Percentiles rank a stretch among this genome's conserved stretches.
Conservation (phyloP, 2,888 invertebrate genomes). For the Trimorus sp. region DNA sequence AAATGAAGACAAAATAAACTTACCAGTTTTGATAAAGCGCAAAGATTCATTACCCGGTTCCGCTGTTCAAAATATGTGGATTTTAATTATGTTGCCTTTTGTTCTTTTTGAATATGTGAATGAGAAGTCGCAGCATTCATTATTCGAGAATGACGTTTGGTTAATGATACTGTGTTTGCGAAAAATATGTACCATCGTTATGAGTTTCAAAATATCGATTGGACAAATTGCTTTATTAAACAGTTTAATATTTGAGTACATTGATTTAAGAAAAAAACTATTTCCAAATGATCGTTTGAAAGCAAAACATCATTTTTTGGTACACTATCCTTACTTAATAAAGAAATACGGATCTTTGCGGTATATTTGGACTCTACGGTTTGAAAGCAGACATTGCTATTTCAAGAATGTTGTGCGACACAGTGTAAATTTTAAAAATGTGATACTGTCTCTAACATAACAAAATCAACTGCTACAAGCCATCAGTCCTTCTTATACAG, state of each 20-base stretch:
- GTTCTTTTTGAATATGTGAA: constrained; percentile 7
- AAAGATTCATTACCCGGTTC: not conserved
- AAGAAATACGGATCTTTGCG: constrained; percentile 55
- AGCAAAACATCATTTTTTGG: constrained; percentile 63
- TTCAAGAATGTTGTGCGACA: constrained; percentile 60
- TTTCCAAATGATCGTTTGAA: constrained; percentile 47
- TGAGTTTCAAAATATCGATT: constrained; percentile 44
- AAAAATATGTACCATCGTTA: constrained; percentile 50
- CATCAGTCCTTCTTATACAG: not conserved
- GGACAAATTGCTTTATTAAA: constrained; percentile 37
- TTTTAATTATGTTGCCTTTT: not conserved
- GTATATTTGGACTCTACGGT: constrained; percentile 59
- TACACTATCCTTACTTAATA: constrained; percentile 58
- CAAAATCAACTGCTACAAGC: constrained; percentile 8
- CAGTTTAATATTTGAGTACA: constrained; percentile 40
- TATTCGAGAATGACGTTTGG: not conserved
- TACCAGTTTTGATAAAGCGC: not conserved
- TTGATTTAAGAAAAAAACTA: constrained; percentile 42
- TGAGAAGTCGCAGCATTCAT: too few species aligned
- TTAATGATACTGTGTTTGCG: constrained; percentile 19
- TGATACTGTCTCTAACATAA: constrained; percentile 33
- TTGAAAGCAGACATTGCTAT: constrained; percentile 67
- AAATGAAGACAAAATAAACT: too few species aligned
- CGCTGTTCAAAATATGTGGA: constrained; percentile 2
- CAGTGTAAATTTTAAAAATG: constrained; percentile 64